phyloP scores from a whole-genome alignment of 2,113 vertebrate genomes.

The Elephas maximus region DNA sequence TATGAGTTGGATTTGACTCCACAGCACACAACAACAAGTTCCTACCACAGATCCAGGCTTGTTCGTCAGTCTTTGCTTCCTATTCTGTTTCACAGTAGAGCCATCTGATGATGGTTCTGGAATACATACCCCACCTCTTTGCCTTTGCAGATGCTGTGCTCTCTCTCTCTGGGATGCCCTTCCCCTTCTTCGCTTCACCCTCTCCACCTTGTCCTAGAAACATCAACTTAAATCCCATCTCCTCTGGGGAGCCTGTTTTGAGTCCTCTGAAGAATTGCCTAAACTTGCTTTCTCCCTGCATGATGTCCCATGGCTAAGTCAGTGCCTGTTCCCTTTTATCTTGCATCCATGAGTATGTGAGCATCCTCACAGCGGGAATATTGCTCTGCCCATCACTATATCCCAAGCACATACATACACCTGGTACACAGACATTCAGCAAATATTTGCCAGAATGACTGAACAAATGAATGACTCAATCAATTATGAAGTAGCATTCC shows the following conservation, averaged over 20 bases:
- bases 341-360: neutral
- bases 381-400: neutral
- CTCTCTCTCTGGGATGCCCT: neutral
- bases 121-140: neutral
- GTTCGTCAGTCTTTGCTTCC: neutral
- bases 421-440: neutral
- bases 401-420: neutral
- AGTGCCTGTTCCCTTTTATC: neutral
- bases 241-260: neutral
- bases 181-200: neutral
- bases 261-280: neutral
- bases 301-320: neutral
- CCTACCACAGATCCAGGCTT: neutral
- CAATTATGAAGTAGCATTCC: neutral
- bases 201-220: neutral
- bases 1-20: too few relatives aligned
- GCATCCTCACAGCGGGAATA: neutral
- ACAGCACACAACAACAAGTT: too few relatives aligned
- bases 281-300: neutral
- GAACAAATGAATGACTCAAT: too few relatives aligned
- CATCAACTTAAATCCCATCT: neutral
- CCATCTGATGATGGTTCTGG: neutral
- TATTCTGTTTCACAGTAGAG: neutral
- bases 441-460: neutral
- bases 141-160: neutral